Percentiles rank a stretch among this genome's conserved stretches.
These are phyloP conservation scores for Salvelinus alpinus DNA, from an alignment of 2,113 vertebrate genomes.

Conservation along the genomic window DNA sequence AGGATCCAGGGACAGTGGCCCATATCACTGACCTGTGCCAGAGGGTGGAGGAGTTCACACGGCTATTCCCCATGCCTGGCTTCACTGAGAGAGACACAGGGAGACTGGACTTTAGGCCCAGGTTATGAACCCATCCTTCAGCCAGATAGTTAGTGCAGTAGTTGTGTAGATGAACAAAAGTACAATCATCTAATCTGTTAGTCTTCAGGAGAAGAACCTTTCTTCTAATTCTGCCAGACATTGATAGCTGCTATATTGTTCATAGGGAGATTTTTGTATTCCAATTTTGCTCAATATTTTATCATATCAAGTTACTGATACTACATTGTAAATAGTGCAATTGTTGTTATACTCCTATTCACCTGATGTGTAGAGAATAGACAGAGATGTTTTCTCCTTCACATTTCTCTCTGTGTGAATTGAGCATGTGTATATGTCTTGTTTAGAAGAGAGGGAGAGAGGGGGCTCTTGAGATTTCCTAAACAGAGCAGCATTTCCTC, in stretches of 20 bases:
- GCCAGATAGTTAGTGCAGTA: neutral
- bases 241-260: neutral
- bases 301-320: too few relatives aligned
- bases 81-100: neutral
- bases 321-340: neutral
- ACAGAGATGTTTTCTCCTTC: neutral
- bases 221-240: too few relatives aligned
- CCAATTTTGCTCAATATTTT: neutral
- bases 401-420: neutral
- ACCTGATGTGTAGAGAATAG: too few relatives aligned
- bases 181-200: too few relatives aligned
- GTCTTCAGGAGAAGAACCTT: too few relatives aligned
- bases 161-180: neutral
- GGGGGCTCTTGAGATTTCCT: neutral
- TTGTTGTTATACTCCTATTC: too few relatives aligned
- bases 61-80: conserved; percentile 7
- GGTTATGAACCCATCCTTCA: too few relatives aligned
- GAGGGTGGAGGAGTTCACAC: neutral
- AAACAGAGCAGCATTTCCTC: neutral
- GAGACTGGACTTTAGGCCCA: neutral
- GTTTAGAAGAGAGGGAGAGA: neutral
- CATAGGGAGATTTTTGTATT: neutral
- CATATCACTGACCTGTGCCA: neutral
- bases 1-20: conserved; percentile 6
- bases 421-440: neutral